phyloP scores from a whole-genome alignment of 1,140 invertebrate species.

The Dendrolimus kikuchii region DNA sequence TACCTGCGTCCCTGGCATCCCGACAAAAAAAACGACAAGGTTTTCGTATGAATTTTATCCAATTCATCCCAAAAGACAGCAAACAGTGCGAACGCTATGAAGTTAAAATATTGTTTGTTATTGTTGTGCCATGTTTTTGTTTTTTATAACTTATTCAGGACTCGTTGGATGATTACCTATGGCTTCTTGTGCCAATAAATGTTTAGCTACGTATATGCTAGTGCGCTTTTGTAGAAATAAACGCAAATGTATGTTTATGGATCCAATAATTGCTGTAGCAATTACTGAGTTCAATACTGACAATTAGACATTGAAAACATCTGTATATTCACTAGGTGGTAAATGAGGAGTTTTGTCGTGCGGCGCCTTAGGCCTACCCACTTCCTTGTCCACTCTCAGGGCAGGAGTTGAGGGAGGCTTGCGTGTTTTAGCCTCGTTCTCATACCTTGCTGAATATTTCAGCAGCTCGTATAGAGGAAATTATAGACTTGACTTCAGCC shows the following conservation, averaged over 20 bases:
- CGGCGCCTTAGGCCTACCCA: constrained; percentile 2
- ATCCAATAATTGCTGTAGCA: too few relatives aligned
- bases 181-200: too few relatives aligned
- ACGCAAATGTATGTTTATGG: too few relatives aligned
- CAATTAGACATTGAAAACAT: constrained; percentile 9
- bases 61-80: not conserved
- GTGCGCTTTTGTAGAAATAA: too few relatives aligned
- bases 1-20: constrained; percentile 14
- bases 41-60: constrained; percentile 17
- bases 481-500: constrained; percentile 37
- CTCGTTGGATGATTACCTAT: too few relatives aligned
- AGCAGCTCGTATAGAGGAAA: constrained; percentile 39
- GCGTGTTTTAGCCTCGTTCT: constrained; percentile 31
- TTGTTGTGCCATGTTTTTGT: too few relatives aligned
- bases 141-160: too few relatives aligned
- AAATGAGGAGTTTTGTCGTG: constrained; percentile 7
- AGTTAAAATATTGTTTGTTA: too few relatives aligned
- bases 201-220: too few relatives aligned
- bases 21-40: constrained; percentile 10
- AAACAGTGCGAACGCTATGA: too few relatives aligned
- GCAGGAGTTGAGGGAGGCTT: constrained; percentile 10
- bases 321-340: constrained; percentile 6
- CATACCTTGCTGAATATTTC: constrained; percentile 55
- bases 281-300: too few relatives aligned
- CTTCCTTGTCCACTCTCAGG: constrained; percentile 11